phyloP scores from a whole-genome alignment of 2,797 vertebrate species.

The Pipistrellus pygmaeus region DNA sequence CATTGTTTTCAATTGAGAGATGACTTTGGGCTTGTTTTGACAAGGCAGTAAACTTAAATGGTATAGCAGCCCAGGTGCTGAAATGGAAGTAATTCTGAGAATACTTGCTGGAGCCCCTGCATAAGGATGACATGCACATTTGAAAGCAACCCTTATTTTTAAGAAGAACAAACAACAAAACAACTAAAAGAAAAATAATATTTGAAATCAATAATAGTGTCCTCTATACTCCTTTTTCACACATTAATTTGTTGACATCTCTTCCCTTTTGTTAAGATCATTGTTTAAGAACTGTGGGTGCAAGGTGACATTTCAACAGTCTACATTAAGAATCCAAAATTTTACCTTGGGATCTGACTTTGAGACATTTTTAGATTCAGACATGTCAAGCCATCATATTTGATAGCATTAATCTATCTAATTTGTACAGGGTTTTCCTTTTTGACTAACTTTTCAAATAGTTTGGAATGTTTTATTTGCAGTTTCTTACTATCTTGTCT shows the following conservation, averaged over 20 bases:
- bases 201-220: conserved; percentile 20
- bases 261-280: conserved; percentile 36
- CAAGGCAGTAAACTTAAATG: not conserved
- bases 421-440: conserved; percentile 36
- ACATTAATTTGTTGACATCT: conserved; percentile 43
- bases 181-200: not conserved
- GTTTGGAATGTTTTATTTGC: conserved; percentile 4
- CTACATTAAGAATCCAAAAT: not conserved
- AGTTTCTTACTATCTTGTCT: conserved; percentile 19
- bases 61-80: not conserved
- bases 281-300: conserved; percentile 9
- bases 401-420: conserved; percentile 20
- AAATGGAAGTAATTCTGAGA: not conserved
- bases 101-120: no score
- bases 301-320: conserved; percentile 25
- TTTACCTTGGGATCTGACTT: conserved; percentile 54
- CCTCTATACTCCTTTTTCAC: not conserved
- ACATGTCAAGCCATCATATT: conserved; percentile 9
- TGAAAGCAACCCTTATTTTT: conserved; percentile 22
- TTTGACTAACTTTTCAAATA: conserved; percentile 41
- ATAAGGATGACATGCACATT: not conserved
- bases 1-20: not conserved
- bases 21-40: not conserved
- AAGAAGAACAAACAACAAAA: not conserved
- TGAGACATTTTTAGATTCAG: conserved; percentile 50